Base-by-base conservation (phyloP, 2,888 invertebrate species). In the Pachydiplax longipennis region DNA sequence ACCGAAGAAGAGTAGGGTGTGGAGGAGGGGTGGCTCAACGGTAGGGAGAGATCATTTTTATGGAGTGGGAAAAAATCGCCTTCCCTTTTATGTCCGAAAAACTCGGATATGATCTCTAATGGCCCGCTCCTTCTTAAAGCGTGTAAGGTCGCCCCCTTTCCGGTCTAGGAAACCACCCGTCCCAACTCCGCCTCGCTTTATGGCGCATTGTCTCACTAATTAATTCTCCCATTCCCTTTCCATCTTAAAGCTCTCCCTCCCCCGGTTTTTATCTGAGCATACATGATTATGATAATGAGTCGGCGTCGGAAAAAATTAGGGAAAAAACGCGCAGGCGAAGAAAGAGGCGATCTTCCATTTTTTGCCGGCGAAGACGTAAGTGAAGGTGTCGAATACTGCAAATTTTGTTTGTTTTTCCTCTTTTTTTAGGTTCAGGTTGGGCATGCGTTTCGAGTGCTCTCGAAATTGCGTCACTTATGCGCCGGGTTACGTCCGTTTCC, bases 201-300 rank as follows among this genome's bases (percentile, higher is more conserved):
- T 87, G 87, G 61, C 87, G 87, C 87, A 87, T 87, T 87, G 87
- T 87, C 87, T 61, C 87, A 58, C 87, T 87, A 87, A 87, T 87
- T 87, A 87, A 87, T 87, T 87, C 87, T 37, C 87, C 61, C 83
- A 31, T 53, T 58, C 58, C 83, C 58, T 48, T 25, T 15, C 87
- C 61, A 37, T 6, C 83, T 31, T 31, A 31, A 31, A 15, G 18
- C 13, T 37, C 87, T 35, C 58, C 18, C 35, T n/a, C 87, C 37
- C 22, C 22, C 61, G 61, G 58, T 58, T 87, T 73, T 87, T 61
- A 87, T 87, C 87, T 87, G 87, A 87, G 87, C 87, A 87, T 87
- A 87, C 61, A 87, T 87, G 87, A 87, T 87, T 87, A 87, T 87
- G 87, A 58, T 87, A 61, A 87, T 87, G 87, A 87, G 61, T 13